phyloP scores from a whole-genome alignment of 2,888 invertebrate species.

The Cataglyphis livida region DNA sequence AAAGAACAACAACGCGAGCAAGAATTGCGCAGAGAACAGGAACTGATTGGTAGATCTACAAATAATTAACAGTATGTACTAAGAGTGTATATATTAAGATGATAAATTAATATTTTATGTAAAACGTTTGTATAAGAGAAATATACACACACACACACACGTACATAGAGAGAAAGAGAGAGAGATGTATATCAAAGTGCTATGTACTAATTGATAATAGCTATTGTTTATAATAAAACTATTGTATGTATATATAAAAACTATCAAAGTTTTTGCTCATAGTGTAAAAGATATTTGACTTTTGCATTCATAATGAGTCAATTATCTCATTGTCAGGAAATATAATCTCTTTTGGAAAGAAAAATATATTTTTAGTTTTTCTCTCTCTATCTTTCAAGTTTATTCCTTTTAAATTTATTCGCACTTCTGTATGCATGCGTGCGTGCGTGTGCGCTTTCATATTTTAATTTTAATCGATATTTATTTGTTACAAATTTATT shows the following conservation, averaged over 20 bases:
- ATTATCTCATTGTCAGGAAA: background rate
- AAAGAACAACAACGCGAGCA: slow-evolving; percentile 81
- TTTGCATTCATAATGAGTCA: background rate
- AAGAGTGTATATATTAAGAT: slow-evolving; percentile 1
- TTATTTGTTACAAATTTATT: background rate
- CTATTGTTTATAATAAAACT: slow-evolving; percentile 89
- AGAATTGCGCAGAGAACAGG: slow-evolving; percentile 82
- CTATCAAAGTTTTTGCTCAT: background rate
- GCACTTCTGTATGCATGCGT: too few species aligned
- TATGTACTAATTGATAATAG: slow-evolving; percentile 82
- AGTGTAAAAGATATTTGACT: background rate
- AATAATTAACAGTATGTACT: slow-evolving; percentile 47
- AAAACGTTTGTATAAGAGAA: slow-evolving; percentile 30
- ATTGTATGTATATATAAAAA: background rate
- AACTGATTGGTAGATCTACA: slow-evolving; percentile 80
- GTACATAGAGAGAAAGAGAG: background rate
- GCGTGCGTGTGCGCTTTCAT: too few species aligned
- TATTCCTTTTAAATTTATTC: too few species aligned
- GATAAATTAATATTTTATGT: slow-evolving; percentile 6
- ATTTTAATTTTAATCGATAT: background rate
- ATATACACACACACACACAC: background rate
- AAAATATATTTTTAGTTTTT: background rate
- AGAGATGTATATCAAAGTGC: too few species aligned
- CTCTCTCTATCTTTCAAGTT: background rate
- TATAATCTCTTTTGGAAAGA: background rate